Evolutionary conservation across 2,888 invertebrate genomes (phyloP), one percentile per base, ranked within the genome.

Genomic region (Pandemis heparana): DNA sequence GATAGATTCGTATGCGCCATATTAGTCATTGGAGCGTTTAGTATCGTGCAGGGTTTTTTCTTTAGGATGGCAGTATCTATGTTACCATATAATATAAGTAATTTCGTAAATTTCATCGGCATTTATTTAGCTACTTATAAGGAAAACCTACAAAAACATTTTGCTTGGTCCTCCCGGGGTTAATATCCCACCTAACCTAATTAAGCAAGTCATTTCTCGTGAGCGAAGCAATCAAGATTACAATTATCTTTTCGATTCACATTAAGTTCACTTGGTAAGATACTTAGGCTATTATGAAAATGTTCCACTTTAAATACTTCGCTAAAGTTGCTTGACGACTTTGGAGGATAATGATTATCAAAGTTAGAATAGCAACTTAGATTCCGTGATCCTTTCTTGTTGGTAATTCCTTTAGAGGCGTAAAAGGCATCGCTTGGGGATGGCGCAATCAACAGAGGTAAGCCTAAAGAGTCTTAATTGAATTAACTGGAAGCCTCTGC

Each of bases 181-280:
- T 53, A 53, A 53, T 23, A 56, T 56, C 9, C 18, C 53, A 53
- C 9, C 16, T 51, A 51, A 51, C n/a, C 51, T 51, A 51, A 68
- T 73, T 48, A 68, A 59, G 18, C 10, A 18, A 73, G 39, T 63
- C 18, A 59, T 69, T 73, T 64, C 23, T 69, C 38, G 16, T 48
- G 23, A 38, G 48, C 16, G 56, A 60, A 68, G 59, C 59, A 68
- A 68, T 63, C 63, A 23, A 41, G 72, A 73, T 73, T 63, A 73
- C 68, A 68, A 59, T 73, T 68, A 68, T 73, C 67, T 68, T 48
- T 63, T 39, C 39, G 68, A 73, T 68, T 63, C 59, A 63, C 46
- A 59, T 68, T 48, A 68, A 68, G 56, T 68, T 73, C 38, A 39
- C 39, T 63, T 38, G 62, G 32, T 62, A 56, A 67, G 53, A 56